phyloP scores from a whole-genome alignment of 2,888 invertebrate genomes.

The Dendrolimus houi region DNA sequence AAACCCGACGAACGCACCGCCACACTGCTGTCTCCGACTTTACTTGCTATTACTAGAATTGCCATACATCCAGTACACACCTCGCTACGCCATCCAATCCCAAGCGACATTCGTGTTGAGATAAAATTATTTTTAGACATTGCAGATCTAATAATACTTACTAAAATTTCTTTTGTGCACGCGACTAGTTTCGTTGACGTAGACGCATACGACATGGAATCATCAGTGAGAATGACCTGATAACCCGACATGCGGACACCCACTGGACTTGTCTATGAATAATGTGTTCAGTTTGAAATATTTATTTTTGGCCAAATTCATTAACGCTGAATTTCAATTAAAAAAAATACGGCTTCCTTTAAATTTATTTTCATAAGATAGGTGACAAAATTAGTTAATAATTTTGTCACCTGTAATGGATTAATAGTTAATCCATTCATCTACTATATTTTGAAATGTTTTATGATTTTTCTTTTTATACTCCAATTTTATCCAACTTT shows the following conservation, averaged over 20 bases:
- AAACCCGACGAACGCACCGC: slow-evolving; percentile 17
- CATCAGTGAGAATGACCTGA: slow-evolving; percentile 10
- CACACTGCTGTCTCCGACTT: slow-evolving; percentile 8
- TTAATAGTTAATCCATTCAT: too few species aligned
- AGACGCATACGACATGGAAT: slow-evolving; percentile 10
- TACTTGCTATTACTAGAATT: not conserved
- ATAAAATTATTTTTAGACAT: slow-evolving; percentile 61
- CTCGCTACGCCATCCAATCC: slow-evolving; percentile 5
- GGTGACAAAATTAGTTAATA: too few species aligned
- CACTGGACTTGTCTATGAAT: not conserved
- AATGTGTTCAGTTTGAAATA: too few species aligned
- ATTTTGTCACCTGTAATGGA: too few species aligned
- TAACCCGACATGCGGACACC: slow-evolving; percentile 3
- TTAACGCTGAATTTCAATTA: too few species aligned
- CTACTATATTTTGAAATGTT: too few species aligned
- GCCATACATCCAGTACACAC: slow-evolving; percentile 8
- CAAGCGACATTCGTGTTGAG: slow-evolving; percentile 45
- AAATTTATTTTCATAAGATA: too few species aligned
- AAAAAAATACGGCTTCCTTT: too few species aligned
- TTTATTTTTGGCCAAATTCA: too few species aligned
- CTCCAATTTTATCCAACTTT: too few species aligned
- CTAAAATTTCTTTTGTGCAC: slow-evolving; percentile 47
- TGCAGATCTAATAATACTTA: slow-evolving; percentile 50
- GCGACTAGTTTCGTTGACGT: slow-evolving; percentile 29
- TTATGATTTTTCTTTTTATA: too few species aligned